Evolutionary conservation across 2,797 vertebrate species (phyloP).

Genomic region (Coendou prehensilis): DNA sequence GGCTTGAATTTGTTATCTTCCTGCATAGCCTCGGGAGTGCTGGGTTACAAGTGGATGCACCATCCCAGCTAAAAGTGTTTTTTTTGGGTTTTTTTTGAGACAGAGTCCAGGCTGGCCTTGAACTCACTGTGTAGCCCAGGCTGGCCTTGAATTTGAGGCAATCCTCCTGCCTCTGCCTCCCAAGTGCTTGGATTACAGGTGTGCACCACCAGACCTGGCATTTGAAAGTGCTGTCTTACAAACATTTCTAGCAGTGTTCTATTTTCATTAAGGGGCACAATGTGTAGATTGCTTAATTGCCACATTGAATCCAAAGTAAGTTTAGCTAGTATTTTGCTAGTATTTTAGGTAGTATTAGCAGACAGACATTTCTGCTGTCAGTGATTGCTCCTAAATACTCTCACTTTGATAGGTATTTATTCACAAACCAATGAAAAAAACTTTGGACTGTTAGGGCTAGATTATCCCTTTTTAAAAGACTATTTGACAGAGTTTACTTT

Average conservation of each 20-base stretch:
- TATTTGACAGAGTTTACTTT: not conserved
- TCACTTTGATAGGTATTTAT: not conserved
- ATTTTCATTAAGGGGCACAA: not conserved
- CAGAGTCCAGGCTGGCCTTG: too few relatives aligned
- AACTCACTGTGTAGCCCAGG: too few relatives aligned
- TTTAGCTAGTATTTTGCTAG: not conserved
- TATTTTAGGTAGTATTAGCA: not conserved
- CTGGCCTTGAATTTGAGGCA: too few relatives aligned
- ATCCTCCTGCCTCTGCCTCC: too few relatives aligned
- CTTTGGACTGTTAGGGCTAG: not conserved
- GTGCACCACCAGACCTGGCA: too few relatives aligned
- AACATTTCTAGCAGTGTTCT: not conserved
- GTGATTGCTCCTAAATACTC: not conserved
- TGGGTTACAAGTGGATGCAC: not conserved
- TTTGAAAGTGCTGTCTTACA: not conserved
- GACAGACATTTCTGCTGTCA: not conserved
- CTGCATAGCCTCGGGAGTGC: not conserved
- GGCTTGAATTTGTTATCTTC: not conserved
- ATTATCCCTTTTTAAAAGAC: not conserved
- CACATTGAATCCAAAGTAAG: constrained; percentile 41
- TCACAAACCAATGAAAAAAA: constrained; percentile 46
- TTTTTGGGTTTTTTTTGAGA: not conserved
- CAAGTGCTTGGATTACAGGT: too few relatives aligned
- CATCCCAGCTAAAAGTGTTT: not conserved
- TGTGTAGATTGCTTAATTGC: not conserved